A percentile compares a stretch with the other conserved stretches of the same genome.
These are phyloP conservation scores for Zonotrichia leucophrys DNA, from an alignment of 2,113 vertebrate species.

Conservation along the genomic window DNA sequence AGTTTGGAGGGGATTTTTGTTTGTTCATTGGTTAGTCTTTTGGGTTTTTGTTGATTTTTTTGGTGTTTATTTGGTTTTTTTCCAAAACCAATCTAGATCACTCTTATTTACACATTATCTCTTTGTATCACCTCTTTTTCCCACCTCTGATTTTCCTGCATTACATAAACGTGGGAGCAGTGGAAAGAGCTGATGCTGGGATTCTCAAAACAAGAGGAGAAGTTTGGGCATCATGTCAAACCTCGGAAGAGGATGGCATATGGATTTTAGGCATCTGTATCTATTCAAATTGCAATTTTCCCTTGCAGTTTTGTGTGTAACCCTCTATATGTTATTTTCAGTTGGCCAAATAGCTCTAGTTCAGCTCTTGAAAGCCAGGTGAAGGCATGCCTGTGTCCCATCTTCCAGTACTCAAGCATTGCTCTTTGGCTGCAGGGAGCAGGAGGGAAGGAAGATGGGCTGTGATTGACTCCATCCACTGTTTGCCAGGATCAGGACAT, in stretches of 20 bases:
- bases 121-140: not conserved
- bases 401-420: rapidly evolving
- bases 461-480: not conserved
- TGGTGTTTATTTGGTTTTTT: not conserved
- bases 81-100: not conserved
- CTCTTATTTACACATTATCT: not conserved
- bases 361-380: not conserved
- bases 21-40: not conserved
- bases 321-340: not conserved
- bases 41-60: not conserved
- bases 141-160: not conserved
- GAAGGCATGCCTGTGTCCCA: not conserved
- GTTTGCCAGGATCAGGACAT: not conserved
- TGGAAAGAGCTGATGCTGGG: not conserved
- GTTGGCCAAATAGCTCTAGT: not conserved
- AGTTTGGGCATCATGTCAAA: not conserved
- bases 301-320: not conserved
- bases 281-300: not conserved
- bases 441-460: not conserved
- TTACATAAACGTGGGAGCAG: not conserved
- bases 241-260: rapidly evolving
- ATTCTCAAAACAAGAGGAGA: not conserved
- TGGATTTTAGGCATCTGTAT: not conserved
- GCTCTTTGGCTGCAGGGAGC: not conserved
- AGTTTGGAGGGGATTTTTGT: not conserved